A percentile compares a stretch with the other conserved stretches of the same genome.
These are phyloP conservation scores for Actinia tenebrosa DNA, from an alignment of 64 coral and sea anemone species.

Conservation along the genomic window DNA sequence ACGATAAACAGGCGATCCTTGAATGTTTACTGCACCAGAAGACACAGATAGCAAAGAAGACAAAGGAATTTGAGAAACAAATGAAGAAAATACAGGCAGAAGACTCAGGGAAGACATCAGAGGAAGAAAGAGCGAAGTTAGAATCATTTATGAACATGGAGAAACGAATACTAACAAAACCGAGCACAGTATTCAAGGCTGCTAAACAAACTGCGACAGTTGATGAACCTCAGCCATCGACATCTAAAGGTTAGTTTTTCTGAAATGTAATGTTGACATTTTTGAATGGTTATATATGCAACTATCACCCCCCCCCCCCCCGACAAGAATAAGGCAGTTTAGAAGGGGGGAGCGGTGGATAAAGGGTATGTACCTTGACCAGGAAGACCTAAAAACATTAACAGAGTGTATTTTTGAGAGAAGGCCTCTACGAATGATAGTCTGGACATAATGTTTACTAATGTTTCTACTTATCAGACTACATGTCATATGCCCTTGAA, in stretches of 20 bases:
- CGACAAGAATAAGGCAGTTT: no score
- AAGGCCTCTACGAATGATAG: no score
- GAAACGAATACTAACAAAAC: slow-evolving; percentile 85
- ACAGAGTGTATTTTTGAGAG: no score
- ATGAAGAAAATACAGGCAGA: slow-evolving; percentile 73
- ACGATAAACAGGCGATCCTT: slow-evolving; percentile 94
- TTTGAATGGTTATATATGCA: no score
- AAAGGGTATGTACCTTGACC: no score
- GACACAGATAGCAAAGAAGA: slow-evolving; percentile 83
- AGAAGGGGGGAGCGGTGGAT: no score
- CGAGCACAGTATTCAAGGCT: slow-evolving; percentile 64
- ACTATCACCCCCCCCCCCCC: no score
- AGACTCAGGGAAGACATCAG: slow-evolving; percentile 46
- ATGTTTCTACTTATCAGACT: no score
- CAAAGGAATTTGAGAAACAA: slow-evolving; percentile 96
- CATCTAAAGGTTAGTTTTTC: slow-evolving; percentile 56
- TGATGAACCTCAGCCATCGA: slow-evolving; percentile 50
- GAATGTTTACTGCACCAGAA: slow-evolving; percentile 95
- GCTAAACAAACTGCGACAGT: slow-evolving; percentile 30
- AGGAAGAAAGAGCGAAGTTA: slow-evolving; percentile 64
- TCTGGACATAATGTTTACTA: no score
- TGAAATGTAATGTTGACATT: no score
- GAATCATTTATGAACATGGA: slow-evolving; percentile 87
- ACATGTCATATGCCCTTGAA: no score
- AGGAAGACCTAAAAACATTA: no score